A percentile compares a stretch with the other conserved stretches of the same genome.
Conservation (phyloP, 2,888 invertebrate species). For the Calameuta idolon region DNA sequence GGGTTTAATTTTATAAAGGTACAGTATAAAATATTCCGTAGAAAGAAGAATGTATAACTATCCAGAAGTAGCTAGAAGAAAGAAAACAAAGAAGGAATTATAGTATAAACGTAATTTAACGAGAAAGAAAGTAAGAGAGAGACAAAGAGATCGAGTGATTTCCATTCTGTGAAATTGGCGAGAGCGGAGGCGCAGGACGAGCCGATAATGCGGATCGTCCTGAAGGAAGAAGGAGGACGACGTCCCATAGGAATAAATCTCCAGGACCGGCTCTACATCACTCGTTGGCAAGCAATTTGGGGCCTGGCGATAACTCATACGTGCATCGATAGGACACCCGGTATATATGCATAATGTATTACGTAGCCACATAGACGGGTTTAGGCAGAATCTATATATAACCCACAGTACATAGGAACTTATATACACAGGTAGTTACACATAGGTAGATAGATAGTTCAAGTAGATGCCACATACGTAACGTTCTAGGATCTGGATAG, state of each 20-base stretch:
- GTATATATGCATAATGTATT: constrained; percentile 49
- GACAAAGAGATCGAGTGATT: neutral
- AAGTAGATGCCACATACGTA: neutral
- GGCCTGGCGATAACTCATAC: constrained; percentile 65
- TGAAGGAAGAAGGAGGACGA: neutral
- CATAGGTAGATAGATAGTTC: neutral
- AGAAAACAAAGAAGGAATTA: neutral
- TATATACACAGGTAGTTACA: neutral
- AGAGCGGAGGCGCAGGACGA: constrained; percentile 32
- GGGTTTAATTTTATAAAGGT: neutral
- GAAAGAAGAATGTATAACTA: neutral
- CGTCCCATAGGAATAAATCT: constrained; percentile 54
- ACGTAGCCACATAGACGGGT: constrained; percentile 13
- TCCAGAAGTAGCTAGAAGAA: neutral
- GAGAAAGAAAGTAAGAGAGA: neutral
- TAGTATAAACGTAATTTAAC: neutral
- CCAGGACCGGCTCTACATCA: constrained; percentile 63
- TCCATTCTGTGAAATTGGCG: constrained; percentile 49
- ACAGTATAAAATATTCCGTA: neutral
- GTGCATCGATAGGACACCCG: constrained; percentile 60
- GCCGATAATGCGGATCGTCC: constrained; percentile 43
- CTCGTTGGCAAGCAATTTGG: constrained; percentile 66
- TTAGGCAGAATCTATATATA: neutral
- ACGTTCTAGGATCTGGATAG: neutral
- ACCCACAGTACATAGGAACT: neutral